These are phyloP conservation scores for Malurus leucopterus DNA, from an alignment of 2,797 vertebrate genomes.

Conservation along the genomic window DNA sequence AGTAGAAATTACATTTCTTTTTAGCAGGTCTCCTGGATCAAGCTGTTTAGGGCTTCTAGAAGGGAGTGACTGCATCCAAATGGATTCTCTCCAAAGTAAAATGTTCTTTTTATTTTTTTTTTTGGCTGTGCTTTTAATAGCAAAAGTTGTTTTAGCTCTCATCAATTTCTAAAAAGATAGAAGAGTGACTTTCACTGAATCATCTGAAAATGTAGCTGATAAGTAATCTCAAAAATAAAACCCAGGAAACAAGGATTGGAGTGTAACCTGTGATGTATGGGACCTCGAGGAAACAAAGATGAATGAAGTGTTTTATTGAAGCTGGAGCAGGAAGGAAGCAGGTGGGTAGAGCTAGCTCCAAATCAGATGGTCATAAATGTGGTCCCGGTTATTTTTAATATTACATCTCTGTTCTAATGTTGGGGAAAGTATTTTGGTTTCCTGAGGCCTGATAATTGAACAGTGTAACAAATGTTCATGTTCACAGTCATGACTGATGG, in stretches of 20 bases:
- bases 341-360: background rate
- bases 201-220: background rate
- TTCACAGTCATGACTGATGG: background rate
- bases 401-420: background rate
- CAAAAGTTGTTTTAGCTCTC: constrained; percentile 29
- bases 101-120: background rate
- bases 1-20: constrained; percentile 60
- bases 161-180: constrained; percentile 5
- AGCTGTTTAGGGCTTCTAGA: constrained; percentile 43
- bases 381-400: background rate
- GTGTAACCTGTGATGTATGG: background rate
- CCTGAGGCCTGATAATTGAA: background rate
- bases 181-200: constrained; percentile 3
- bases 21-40: constrained; percentile 42
- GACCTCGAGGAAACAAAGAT: background rate
- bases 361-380: background rate
- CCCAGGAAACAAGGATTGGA: background rate
- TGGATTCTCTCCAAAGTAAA: constrained; percentile 45
- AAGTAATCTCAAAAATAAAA: background rate
- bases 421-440: background rate
- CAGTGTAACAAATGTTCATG: background rate
- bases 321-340: background rate
- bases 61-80: constrained; percentile 5
- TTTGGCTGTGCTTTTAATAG: constrained; percentile 14
- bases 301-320: constrained; percentile 21